phyloP scores from a whole-genome alignment of 2,797 vertebrate species.

The Pelobates cultripes region DNA sequence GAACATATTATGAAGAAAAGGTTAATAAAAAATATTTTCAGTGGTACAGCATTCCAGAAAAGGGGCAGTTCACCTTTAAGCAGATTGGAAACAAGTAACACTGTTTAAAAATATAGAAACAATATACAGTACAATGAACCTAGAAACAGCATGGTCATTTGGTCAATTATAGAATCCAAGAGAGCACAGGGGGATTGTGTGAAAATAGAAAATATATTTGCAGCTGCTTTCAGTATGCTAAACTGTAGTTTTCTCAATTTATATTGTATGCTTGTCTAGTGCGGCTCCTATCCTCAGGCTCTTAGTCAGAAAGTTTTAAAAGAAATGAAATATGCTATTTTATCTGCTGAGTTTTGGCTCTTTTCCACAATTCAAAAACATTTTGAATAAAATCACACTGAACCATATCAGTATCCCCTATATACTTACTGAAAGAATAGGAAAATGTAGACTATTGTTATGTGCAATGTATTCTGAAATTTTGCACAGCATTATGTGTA shows the following conservation, averaged over 20 bases:
- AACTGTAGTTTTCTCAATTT: not conserved
- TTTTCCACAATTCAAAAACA: conserved; percentile 14
- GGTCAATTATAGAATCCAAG: not conserved
- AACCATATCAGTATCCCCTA: conserved; percentile 19
- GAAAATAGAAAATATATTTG: not conserved
- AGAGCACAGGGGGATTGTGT: not conserved
- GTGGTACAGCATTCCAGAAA: too few species aligned
- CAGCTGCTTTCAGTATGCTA: not conserved
- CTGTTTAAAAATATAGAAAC: too few species aligned
- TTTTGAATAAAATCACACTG: conserved; percentile 24
- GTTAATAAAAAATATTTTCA: too few species aligned
- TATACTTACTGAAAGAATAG: not conserved
- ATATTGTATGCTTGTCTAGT: not conserved
- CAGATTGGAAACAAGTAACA: too few species aligned
- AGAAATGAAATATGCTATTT: not conserved
- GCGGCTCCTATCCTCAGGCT: not conserved
- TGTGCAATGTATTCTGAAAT: conserved; percentile 10
- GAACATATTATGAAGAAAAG: too few species aligned
- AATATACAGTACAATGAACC: not conserved
- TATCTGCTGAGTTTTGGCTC: conserved; percentile 19
- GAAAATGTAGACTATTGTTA: conserved; percentile 10
- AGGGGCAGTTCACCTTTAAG: too few species aligned
- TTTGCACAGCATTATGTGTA: conserved; percentile 16
- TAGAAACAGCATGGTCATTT: not conserved
- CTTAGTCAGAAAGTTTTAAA: conserved; percentile 4